Conservation (phyloP, 2,113 vertebrate species). For the Nothocercus nigrocapillus region DNA sequence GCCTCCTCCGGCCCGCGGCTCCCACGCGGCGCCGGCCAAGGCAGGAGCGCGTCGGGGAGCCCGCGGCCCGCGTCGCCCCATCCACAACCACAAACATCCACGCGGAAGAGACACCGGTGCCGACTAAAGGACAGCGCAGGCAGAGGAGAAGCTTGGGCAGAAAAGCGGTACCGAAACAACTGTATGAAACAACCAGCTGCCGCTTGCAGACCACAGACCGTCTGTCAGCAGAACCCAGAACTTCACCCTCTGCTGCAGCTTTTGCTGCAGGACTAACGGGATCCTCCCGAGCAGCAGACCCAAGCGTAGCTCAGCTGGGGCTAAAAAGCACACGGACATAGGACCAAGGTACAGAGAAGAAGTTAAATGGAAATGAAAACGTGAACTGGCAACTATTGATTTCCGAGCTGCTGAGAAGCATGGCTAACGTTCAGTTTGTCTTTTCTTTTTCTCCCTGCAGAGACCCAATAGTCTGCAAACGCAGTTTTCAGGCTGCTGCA, state of each 20-base stretch:
- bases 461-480: not conserved
- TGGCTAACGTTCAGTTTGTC: not conserved
- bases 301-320: no score
- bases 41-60: no score
- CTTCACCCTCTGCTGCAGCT: not conserved
- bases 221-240: not conserved
- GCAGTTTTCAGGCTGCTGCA: conserved; percentile 2
- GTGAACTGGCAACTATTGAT: not conserved
- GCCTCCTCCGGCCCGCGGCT: no score
- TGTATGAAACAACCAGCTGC: not conserved
- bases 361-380: not conserved
- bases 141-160: not conserved
- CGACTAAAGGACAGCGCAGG: not conserved
- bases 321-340: not conserved
- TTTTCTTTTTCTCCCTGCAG: not conserved
- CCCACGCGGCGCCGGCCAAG: no score
- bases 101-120: not conserved
- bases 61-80: not conserved
- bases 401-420: not conserved
- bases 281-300: not conserved
- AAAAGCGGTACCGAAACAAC: not conserved
- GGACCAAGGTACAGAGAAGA: not conserved
- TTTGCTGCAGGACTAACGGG: not conserved
- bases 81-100: not conserved
- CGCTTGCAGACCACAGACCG: not conserved